Evolutionary conservation across 2,113 vertebrate species (phyloP), one percentile per base, ranked within the genome.

Genomic region (Chitala chitala): DNA sequence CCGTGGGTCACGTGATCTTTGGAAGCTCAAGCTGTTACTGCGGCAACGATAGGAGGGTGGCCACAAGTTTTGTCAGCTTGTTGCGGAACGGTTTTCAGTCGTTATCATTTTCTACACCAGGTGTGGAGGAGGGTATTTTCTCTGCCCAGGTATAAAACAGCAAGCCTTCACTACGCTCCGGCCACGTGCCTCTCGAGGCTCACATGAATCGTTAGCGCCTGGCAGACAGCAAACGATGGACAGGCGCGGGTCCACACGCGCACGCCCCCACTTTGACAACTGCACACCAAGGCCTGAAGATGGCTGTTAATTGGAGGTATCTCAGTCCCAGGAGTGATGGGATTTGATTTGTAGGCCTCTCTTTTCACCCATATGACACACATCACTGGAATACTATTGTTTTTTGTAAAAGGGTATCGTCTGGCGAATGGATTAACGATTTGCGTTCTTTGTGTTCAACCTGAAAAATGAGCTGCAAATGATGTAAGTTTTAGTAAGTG

Each of bases 251-350:
- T 61, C 53, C 42, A 31, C 59, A 73, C 51, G 58, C 17, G 20
- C 12, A 22, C 48, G 33, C 20, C 53, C 73, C 13, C 31, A 31
- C 36, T 13, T 5, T 24, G 2, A 56, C 68, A 75, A 58, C 59
- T 31, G 36, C 22, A 33, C 42, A 24, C 29, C 38, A 40, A 24
- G 44, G 36, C 64, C 70, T 50, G 40, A 51, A 56, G 63, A 3
- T 24, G 55, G 70, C 74, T 73, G 74, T 69, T 76, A 73, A 79
- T 76, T 73, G 65, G 74, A 22, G 17, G 42, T 64, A 26, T 72
- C 71, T 40, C 31, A 4, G 33, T n/a, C n/a, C n/a, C 29, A n/a
- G 44, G 20, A 9, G 42, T 20, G 58, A 29, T 3, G 55, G 31
- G 58, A 9, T 5, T 55, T 17, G n/a, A 3, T 36, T 44, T 24